Evolutionary conservation across 2,113 vertebrate species (phyloP).

Genomic region (Urocynchramus pylzowi): DNA sequence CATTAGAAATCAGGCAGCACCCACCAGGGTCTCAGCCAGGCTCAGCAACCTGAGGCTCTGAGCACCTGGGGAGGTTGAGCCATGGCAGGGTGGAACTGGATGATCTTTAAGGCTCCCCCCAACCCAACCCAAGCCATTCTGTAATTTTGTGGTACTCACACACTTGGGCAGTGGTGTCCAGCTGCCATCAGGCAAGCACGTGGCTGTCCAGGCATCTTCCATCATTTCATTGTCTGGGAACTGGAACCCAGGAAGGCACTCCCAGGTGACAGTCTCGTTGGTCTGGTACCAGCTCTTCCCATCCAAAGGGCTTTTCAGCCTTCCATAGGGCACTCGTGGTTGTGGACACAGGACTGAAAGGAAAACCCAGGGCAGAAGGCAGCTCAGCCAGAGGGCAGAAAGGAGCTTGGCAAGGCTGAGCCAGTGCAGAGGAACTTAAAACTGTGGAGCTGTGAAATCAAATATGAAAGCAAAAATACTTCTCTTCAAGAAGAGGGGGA

Average conservation of each 20-base stretch:
- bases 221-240: fast-evolving
- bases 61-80: not conserved
- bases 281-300: not conserved
- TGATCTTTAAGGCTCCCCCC: too few relatives aligned
- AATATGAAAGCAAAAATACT: not conserved
- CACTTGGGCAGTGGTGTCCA: slow-evolving; percentile 17
- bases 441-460: not conserved
- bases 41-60: not conserved
- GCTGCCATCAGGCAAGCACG: not conserved
- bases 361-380: not conserved
- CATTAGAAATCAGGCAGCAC: not conserved
- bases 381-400: not conserved
- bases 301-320: not conserved
- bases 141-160: not conserved
- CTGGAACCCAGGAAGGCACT: not conserved
- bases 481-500: not conserved
- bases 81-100: not conserved
- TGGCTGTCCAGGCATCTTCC: not conserved
- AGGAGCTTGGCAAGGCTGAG: not conserved
- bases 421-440: not conserved
- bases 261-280: not conserved
- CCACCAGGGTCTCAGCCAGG: not conserved
- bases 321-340: slow-evolving; percentile 13
- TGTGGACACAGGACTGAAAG: slow-evolving; percentile 45
- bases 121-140: not conserved